Percentiles rank a stretch among this genome's conserved stretches.
phyloP scores from a whole-genome alignment of 2,113 vertebrate species.

The Amphilophus citrinellus region DNA sequence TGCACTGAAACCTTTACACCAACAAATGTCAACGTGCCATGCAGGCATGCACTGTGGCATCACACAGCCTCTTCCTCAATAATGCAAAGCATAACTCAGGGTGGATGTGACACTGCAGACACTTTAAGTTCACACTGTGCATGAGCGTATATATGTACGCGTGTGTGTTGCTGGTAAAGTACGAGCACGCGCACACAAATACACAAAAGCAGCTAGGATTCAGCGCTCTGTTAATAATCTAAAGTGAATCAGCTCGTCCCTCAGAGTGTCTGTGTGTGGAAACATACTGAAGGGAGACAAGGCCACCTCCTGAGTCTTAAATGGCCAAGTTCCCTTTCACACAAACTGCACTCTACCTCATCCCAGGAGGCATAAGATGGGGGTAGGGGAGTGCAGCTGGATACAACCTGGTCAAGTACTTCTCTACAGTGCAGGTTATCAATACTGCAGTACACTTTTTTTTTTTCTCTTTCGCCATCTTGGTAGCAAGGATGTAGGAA shows the following conservation, averaged over 20 bases:
- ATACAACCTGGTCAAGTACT: constrained; percentile 30
- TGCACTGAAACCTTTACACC: constrained; percentile 17
- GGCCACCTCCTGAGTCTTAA: constrained; percentile 53
- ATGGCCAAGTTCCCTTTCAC: constrained; percentile 38
- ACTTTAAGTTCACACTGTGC: constrained; percentile 12
- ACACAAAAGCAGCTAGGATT: constrained; percentile 36
- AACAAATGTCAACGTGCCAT: constrained; percentile 38
- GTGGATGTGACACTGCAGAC: constrained; percentile 22
- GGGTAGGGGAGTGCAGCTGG: neutral
- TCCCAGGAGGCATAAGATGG: constrained; percentile 19
- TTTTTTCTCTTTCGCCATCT: neutral
- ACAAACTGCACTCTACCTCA: constrained; percentile 29
- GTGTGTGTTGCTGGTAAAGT: constrained; percentile 4
- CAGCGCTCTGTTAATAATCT: constrained; percentile 80
- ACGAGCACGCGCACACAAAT: neutral
- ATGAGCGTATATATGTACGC: neutral
- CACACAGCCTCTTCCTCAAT: constrained; percentile 43
- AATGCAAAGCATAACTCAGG: constrained; percentile 43
- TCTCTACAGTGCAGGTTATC: constrained; percentile 23
- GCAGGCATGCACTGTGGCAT: constrained; percentile 30
- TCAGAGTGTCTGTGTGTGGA: constrained; percentile 74
- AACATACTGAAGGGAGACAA: constrained; percentile 62
- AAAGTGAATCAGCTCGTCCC: constrained; percentile 75
- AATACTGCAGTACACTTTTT: constrained; percentile 19
- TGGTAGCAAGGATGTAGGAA: neutral